These are phyloP conservation scores for Zophobas morio DNA, from an alignment of 1,140 invertebrate species.

Conservation along the genomic window DNA sequence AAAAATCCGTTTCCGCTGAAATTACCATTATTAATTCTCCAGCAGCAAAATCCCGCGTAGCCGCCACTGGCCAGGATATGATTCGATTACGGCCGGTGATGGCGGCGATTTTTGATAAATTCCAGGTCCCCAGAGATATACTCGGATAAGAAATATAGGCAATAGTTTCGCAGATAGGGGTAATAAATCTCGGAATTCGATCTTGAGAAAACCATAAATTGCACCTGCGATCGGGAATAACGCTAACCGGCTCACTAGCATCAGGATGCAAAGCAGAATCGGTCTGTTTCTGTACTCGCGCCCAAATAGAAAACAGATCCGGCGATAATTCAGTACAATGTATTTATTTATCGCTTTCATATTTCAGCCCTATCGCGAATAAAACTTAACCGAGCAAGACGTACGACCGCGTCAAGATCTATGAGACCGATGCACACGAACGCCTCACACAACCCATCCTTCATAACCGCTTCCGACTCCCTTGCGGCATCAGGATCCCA, in stretches of 20 bases:
- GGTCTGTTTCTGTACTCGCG: slow-evolving; percentile 36
- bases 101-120: slow-evolving; percentile 61
- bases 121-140: slow-evolving; percentile 60
- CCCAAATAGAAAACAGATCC: slow-evolving; percentile 57
- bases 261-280: slow-evolving; percentile 48
- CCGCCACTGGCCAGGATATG: background rate
- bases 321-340: slow-evolving; percentile 58
- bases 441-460: slow-evolving; percentile 25
- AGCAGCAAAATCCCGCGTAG: too few relatives aligned
- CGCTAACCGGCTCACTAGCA: slow-evolving; percentile 54
- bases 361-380: slow-evolving; percentile 43
- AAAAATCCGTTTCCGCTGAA: too few relatives aligned
- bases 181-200: slow-evolving; percentile 66
- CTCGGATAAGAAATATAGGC: slow-evolving; percentile 60
- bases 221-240: slow-evolving; percentile 64
- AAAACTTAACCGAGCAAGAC: slow-evolving; percentile 45
- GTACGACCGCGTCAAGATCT: slow-evolving; percentile 30
- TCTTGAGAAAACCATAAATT: slow-evolving; percentile 66
- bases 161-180: slow-evolving; percentile 64
- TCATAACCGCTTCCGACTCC: slow-evolving; percentile 21
- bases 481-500: background rate
- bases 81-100: slow-evolving; percentile 49
- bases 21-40: too few relatives aligned
- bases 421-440: slow-evolving; percentile 39
- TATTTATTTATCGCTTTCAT: slow-evolving; percentile 57